Base-by-base conservation (phyloP, 2,797 vertebrate genomes). In the Thunnus albacares region DNA sequence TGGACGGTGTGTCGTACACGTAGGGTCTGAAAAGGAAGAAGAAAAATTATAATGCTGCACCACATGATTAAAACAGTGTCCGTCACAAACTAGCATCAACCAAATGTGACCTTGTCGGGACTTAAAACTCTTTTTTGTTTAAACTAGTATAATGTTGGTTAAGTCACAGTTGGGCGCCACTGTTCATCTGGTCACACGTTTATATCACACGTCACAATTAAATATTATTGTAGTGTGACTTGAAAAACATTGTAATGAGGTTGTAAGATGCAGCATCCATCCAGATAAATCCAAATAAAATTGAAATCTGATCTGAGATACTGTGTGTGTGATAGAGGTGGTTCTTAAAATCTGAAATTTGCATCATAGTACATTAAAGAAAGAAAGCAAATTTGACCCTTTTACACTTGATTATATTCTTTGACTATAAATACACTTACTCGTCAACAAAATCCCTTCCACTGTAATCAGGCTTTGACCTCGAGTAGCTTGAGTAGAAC, bases 341-440 rank as follows among this genome's bases (percentile, higher is more conserved):
- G 53, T 52, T 61, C 3, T 52, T 41, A 28, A 52, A 55, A 30
- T 41, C 12, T 20, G 7, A 30, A 13, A n/a, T 26, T 17, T 53
- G 3, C 33, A 15, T 24, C 12, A 22, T 0, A 47, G 6, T 5
- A 22, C n/a, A 26, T n/a, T 22, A 3, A 51, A 56, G 5, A 53
- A 35, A n/a, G 18, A 60, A 66, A 72, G 9, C 14, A 13, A 66
- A 57, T 52, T 17, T 53, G 0, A 52, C 57, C 10, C 26, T 55
- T 33, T 24, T 70, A 20, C 71, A 49, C 43, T 22, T 28, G 11
- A 58, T 47, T 14, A 64, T 3, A 41, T 8, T 6, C 26, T 11
- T 33, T 60, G 10, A 78, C 38, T 45, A 15, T 22, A 57, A 63
- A 66, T 5, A 70, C n/a, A 92, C 93, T 83, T 84, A 95, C 94